Evolutionary conservation across 2,888 invertebrate genomes (phyloP).

Genomic region (Matsumyia berberina): DNA sequence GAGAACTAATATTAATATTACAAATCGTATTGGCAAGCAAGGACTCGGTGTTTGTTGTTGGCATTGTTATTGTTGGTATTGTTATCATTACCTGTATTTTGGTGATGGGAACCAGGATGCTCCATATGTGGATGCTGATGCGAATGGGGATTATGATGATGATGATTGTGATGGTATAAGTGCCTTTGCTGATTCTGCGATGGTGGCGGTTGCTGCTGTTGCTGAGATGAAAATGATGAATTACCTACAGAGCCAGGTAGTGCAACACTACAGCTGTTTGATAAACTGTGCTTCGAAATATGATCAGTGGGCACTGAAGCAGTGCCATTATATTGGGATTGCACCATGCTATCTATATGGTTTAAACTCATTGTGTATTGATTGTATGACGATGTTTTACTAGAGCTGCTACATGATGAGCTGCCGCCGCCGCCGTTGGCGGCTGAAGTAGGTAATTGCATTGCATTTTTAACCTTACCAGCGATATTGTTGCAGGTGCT

Average conservation of each 20-base stretch:
- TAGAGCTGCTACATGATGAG: slow-evolving; percentile 76
- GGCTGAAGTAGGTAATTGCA: slow-evolving; percentile 57
- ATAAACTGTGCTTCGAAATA: slow-evolving; percentile 53
- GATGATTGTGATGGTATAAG: slow-evolving; percentile 62
- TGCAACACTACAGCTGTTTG: slow-evolving; percentile 46
- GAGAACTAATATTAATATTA: slow-evolving; percentile 16
- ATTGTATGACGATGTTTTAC: slow-evolving; percentile 72
- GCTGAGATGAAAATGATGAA: slow-evolving; percentile 61
- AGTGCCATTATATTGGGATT: slow-evolving; percentile 50
- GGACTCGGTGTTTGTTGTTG: slow-evolving; percentile 51
- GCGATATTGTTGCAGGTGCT: slow-evolving; percentile 64
- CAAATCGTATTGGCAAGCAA: slow-evolving; percentile 64
- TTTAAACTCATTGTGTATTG: slow-evolving; percentile 70
- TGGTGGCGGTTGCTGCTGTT: slow-evolving; percentile 48
- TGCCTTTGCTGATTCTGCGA: slow-evolving; percentile 66
- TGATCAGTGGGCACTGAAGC: slow-evolving; percentile 61
- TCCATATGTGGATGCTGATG: slow-evolving; percentile 70
- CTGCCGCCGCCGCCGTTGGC: slow-evolving; percentile 59
- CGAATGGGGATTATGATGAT: slow-evolving; percentile 67
- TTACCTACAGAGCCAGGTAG: slow-evolving; percentile 49
- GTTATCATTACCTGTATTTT: slow-evolving; percentile 63
- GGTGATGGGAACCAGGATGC: slow-evolving; percentile 71
- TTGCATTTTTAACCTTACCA: slow-evolving; percentile 67
- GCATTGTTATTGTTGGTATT: slow-evolving; percentile 64
- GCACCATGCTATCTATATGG: slow-evolving; percentile 61